Conservation (phyloP, 2,797 vertebrate genomes). For the Rhinogobio ventralis region DNA sequence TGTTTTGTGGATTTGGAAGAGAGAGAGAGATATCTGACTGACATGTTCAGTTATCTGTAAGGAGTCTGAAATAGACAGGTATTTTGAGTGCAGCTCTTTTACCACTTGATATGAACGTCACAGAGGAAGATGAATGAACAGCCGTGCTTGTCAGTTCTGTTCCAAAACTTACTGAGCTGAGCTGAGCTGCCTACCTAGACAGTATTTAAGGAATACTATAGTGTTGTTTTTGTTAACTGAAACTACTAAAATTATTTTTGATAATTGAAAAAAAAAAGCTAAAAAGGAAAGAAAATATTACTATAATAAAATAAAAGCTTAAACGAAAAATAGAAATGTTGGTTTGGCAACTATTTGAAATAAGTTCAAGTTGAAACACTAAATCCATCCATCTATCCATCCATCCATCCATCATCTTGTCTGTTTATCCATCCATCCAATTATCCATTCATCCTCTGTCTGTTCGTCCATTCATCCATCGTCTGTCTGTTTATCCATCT, state of each 20-base stretch:
- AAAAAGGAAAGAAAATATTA: background rate
- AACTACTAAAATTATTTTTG: no score
- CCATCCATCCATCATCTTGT: no score
- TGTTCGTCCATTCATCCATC: no score
- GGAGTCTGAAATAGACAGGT: conserved; percentile 17
- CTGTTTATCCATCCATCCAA: no score
- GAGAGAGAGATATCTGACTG: conserved; percentile 25
- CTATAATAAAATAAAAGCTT: background rate
- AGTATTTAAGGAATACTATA: background rate
- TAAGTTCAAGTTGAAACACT: no score
- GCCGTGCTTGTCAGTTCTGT: background rate
- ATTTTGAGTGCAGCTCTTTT: conserved; percentile 4
- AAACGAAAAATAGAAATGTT: no score
- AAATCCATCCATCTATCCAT: no score
- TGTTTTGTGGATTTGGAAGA: background rate
- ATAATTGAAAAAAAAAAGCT: background rate
- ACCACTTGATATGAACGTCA: background rate
- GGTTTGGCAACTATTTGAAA: no score
- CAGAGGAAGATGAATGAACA: conserved; percentile 4
- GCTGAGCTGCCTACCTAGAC: background rate
- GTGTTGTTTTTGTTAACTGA: background rate
- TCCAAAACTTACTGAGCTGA: background rate
- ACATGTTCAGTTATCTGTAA: conserved; percentile 38
- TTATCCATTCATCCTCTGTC: no score
- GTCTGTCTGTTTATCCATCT: no score